Conservation (phyloP, 2,888 invertebrate species). For the Molorchus minor region DNA sequence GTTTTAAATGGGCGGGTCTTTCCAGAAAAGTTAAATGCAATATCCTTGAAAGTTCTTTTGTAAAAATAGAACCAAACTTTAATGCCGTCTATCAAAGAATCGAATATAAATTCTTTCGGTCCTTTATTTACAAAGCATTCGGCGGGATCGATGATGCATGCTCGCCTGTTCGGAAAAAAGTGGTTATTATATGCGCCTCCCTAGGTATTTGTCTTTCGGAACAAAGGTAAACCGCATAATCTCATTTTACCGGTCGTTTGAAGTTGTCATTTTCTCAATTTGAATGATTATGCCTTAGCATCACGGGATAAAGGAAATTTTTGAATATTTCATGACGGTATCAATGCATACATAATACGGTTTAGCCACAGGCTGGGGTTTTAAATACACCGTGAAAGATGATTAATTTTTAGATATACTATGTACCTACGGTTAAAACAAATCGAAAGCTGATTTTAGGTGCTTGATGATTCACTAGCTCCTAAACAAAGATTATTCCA, state of each 20-base stretch:
- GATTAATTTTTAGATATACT: too few relatives aligned
- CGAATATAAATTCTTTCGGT: slow-evolving; percentile 40
- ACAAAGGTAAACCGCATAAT: slow-evolving; percentile 48
- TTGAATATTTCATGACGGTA: slow-evolving; percentile 40
- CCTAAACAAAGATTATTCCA: too few relatives aligned
- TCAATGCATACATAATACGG: slow-evolving; percentile 34
- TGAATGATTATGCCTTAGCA: slow-evolving; percentile 34
- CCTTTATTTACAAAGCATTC: slow-evolving; percentile 33
- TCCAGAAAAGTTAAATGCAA: too few relatives aligned
- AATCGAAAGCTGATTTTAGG: too few relatives aligned
- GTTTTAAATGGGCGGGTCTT: too few relatives aligned
- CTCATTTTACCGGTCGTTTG: slow-evolving; percentile 47
- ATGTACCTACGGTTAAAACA: too few relatives aligned
- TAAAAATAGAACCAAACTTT: slow-evolving; percentile 39
- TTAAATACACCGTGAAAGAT: slow-evolving; percentile 12
- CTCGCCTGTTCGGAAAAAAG: slow-evolving; percentile 43
- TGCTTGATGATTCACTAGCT: too few relatives aligned
- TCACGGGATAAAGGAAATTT: slow-evolving; percentile 18
- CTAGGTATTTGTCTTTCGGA: slow-evolving; percentile 39
- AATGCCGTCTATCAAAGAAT: slow-evolving; percentile 40
- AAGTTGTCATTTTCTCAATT: slow-evolving; percentile 48
- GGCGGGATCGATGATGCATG: slow-evolving; percentile 37
- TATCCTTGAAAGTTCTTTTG: background rate
- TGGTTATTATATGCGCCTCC: slow-evolving; percentile 37
- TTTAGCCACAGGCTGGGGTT: slow-evolving; percentile 9